Evolutionary conservation across 2,797 vertebrate genomes (phyloP), one percentile per base, ranked within the genome.

Genomic region (Gobionotothen gibberifrons): DNA sequence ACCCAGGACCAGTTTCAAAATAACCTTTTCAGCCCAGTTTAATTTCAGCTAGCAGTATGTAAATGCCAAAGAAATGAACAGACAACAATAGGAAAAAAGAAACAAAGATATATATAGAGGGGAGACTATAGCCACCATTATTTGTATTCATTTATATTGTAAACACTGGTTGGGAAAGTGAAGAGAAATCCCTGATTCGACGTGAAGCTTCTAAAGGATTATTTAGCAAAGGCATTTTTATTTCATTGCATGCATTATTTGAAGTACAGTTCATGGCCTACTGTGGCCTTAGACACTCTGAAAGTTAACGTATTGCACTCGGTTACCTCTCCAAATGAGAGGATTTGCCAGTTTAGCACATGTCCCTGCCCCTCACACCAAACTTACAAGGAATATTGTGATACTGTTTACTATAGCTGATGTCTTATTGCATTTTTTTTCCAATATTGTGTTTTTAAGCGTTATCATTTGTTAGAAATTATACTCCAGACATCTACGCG

Each of bases 1-100:
- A 79, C 67, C 63, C 49, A 76, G 72, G 66, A 46, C 66, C 29
- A 48, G 61, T 78, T 79, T 83, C 69, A 79, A 84, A 86, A 86
- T 72, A 85, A 81, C 54, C 44, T 68, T 48, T 70, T 57, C 51
- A 46, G 70, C 60, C 69, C 66, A 57, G 51, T 80, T 83, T 70
- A 75, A 81, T 71, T 71, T 69, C 53, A 81, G 61, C 71, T 40
- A 67, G 46, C 56, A 69, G 58, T 74, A 69, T 68, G 65, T 62
- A 78, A 74, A 74, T 78, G 57, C 78, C 66, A 79, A 49, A 65
- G 69, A 72, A 72, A 79, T 69, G 67, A 51, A 51, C 66, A 62
- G 69, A 79, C 76, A 63, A 75, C 54, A 79, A 71, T 65, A 29
- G 43, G 55, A 80, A 74, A 55, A 49, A 39, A 29, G 69, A 74